phyloP scores from a whole-genome alignment of 2,888 invertebrate species.

The Microplitis manilae region DNA sequence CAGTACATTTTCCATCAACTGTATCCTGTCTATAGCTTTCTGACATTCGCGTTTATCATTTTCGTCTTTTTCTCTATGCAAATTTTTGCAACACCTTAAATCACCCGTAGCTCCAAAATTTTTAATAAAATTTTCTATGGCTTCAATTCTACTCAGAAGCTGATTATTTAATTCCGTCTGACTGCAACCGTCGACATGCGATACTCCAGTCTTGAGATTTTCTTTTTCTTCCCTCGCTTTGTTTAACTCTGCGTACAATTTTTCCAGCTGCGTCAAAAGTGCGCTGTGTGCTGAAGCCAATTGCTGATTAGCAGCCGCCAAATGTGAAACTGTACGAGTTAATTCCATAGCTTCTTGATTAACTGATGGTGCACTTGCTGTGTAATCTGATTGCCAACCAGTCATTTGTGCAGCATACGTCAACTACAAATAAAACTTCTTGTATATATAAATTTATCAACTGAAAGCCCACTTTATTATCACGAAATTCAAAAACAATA shows the following conservation, averaged over 20 bases:
- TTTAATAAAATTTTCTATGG: conserved; percentile 46
- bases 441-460: too few species aligned
- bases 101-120: neutral
- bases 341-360: conserved; percentile 61
- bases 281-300: conserved; percentile 63
- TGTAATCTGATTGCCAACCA: conserved; percentile 59
- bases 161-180: conserved; percentile 31
- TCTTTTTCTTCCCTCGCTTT: conserved; percentile 45
- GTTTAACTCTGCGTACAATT: conserved; percentile 59
- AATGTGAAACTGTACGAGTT: conserved; percentile 63
- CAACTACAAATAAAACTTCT: conserved; percentile 53
- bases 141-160: conserved; percentile 39
- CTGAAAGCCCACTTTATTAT: too few species aligned
- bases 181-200: neutral
- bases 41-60: conserved; percentile 48
- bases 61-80: conserved; percentile 27
- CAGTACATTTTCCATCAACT: conserved; percentile 50
- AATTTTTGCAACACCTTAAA: conserved; percentile 19
- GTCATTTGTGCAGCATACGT: conserved; percentile 63
- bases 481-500: too few species aligned
- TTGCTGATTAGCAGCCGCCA: conserved; percentile 68
- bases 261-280: conserved; percentile 62
- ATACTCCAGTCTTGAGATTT: neutral
- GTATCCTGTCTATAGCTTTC: conserved; percentile 48
- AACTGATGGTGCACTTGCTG: conserved; percentile 44